Conservation (phyloP, 2,113 vertebrate genomes). For the Lophius piscatorius region DNA sequence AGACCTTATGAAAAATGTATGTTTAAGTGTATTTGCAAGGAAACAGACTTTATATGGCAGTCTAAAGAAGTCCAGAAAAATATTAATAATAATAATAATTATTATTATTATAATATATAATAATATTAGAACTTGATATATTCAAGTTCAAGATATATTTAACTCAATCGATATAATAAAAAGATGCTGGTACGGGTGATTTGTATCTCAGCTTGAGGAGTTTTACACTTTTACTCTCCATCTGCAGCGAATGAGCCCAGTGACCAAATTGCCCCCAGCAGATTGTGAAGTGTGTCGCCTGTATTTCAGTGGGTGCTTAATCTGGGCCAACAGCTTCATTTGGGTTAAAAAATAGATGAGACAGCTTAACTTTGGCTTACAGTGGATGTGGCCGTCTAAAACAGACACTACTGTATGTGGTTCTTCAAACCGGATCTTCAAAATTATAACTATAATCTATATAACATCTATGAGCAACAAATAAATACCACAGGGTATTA, state of each 20-base stretch:
- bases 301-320: constrained; percentile 60
- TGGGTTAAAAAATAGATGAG: constrained; percentile 46
- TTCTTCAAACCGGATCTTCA: constrained; percentile 18
- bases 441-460: not conserved
- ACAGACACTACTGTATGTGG: constrained; percentile 12
- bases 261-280: constrained; percentile 60
- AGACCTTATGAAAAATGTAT: too few relatives aligned
- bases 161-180: too few relatives aligned
- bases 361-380: constrained; percentile 61
- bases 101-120: too few relatives aligned
- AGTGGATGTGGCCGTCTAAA: constrained; percentile 44
- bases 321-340: constrained; percentile 57
- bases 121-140: too few relatives aligned
- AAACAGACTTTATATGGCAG: too few relatives aligned
- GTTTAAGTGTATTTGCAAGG: too few relatives aligned
- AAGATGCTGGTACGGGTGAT: too few relatives aligned
- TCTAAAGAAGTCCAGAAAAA: too few relatives aligned
- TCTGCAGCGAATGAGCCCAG: constrained; percentile 38
- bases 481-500: too few relatives aligned
- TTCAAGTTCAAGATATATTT: too few relatives aligned
- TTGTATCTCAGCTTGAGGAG: constrained; percentile 1
- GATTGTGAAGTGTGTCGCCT: constrained; percentile 59
- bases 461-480: too few relatives aligned
- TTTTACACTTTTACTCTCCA: constrained; percentile 3
- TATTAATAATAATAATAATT: too few relatives aligned